These are phyloP conservation scores for Polyploca ridens DNA, from an alignment of 2,888 invertebrate species.

Conservation along the genomic window DNA sequence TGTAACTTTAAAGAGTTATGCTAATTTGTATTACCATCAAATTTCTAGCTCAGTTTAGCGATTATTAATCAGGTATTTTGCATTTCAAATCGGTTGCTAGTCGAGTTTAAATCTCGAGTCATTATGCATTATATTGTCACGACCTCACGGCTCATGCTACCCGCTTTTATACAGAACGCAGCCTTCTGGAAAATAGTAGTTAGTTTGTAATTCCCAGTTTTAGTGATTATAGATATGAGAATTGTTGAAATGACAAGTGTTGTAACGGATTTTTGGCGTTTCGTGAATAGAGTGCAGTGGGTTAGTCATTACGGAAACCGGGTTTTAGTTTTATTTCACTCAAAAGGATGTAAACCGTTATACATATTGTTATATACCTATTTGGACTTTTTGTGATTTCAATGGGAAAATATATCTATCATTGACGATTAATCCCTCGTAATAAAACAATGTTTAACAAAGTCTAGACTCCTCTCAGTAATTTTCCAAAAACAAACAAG, in stretches of 20 bases:
- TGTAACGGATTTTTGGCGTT: slow-evolving; percentile 22
- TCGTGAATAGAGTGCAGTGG: slow-evolving; percentile 21
- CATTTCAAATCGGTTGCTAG: not conserved
- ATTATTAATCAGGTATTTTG: not conserved
- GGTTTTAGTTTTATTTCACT: slow-evolving; percentile 14
- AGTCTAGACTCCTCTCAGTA: not conserved
- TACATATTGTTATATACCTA: slow-evolving; percentile 4
- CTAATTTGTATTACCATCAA: not conserved
- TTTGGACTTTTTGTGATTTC: not conserved
- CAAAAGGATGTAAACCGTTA: slow-evolving; percentile 15
- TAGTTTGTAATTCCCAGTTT: not conserved
- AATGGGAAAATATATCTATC: no score
- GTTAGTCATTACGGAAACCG: slow-evolving; percentile 22
- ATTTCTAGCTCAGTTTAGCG: not conserved
- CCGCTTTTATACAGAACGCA: not conserved
- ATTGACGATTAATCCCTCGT: not conserved
- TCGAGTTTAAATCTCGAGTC: not conserved
- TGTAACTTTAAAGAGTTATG: not conserved
- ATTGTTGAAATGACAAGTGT: slow-evolving; percentile 16
- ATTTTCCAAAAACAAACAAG: slow-evolving; percentile 7
- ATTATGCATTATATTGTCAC: not conserved
- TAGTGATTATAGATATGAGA: slow-evolving; percentile 5
- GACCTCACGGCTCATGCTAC: not conserved
- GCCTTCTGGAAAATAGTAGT: not conserved
- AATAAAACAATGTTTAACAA: not conserved